Base-by-base conservation (phyloP, 2,113 vertebrate species). In the Melanerpes formicivorus region DNA sequence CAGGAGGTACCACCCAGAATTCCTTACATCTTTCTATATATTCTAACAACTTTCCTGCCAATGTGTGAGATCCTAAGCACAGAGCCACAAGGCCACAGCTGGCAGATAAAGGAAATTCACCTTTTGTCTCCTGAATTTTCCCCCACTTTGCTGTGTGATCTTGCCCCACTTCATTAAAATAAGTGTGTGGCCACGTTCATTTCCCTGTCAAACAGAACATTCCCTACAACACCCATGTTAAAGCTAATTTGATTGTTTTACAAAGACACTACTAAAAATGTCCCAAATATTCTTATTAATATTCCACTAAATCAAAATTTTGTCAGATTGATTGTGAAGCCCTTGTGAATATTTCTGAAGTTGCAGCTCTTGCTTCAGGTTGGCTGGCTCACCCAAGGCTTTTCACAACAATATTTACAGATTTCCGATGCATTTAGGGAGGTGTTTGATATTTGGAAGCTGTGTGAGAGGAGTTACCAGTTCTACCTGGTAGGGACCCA, bases 381-480 rank as follows among this genome's bases (percentile, higher is more conserved):
- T 80, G 82, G 62, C 44, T 90, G 44, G 52, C 60, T 95, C 62
- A 69, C n/a, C 0, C 2, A 14, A 80, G 60, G 69, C 63, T 90
- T 91, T 82, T 63, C 58, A 94, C 70, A 52, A 21, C 40, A 70
- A 6, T 52, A 83, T 79, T 84, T 87, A 83, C 63, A 83, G 78
- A 82, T 87, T 94, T 87, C 46, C 63, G 79, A 50, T 90, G 81
- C 29, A 37, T 64, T 91, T 58, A 79, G 65, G 74, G 84, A 93
- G 72, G 55, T 80, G 75, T 76, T 90, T 70, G 71, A 44, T 72
- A 88, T 75, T 44, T 90, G 72, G 37, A 94, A 93, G 66, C 56
- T 64, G 62, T 63, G 44, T 0, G 2, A 85, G 91, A 90, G 70
- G 92, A 90, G 79, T 77, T 88, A 84, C 95, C 90, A 95, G 93